Base-by-base conservation (phyloP, 2,888 invertebrate genomes). In the Drosophila rubida region DNA sequence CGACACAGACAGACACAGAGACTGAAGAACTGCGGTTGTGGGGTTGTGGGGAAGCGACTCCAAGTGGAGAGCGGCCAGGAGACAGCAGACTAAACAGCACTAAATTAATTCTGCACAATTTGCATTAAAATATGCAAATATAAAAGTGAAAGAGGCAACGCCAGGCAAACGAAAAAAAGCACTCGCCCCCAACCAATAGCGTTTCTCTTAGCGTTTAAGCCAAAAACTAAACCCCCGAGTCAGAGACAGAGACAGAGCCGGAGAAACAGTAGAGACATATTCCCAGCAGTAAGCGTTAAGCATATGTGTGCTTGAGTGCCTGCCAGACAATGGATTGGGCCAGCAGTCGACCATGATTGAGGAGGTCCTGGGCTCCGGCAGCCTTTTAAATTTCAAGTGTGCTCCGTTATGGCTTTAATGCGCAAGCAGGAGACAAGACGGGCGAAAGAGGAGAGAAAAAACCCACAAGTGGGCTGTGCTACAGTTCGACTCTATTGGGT, bases 101-200 rank as follows among this genome's bases (percentile, higher is more conserved):
- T 83, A 88, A 87, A 87, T 87, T 86, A 87, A 83, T 89, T 87
- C 88, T 79, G 89, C 86, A 86, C 87, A 88, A 87, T 87, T 87
- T 87, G 87, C 89, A 86, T 80, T 85, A 80, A 89, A 89, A 87
- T 87, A 87, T 86, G 88, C 89, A 84, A 87, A 84, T 85, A 81
- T 78, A 84, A 82, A 83, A 84, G 69, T 75, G 73, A 74, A 72
- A 72, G 73, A 69, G 70, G 62, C 62, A 57, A 65, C 55, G 27
- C 59, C 30, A 60, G 30, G 19, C 45, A 14, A 11, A 25, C 3
- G 27, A 2, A 8, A 27, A 11, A 65, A 45, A 27, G 25, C 19
- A 30, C 5, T 42, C 53, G 30, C 5, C 30, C 41, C 22, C 2
- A 53, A 51, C 51, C 37, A 51, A 37, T n/a, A 7, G 22, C 30